phyloP scores from a whole-genome alignment of 2,888 invertebrate species.

The Steinernema hermaphroditum region DNA sequence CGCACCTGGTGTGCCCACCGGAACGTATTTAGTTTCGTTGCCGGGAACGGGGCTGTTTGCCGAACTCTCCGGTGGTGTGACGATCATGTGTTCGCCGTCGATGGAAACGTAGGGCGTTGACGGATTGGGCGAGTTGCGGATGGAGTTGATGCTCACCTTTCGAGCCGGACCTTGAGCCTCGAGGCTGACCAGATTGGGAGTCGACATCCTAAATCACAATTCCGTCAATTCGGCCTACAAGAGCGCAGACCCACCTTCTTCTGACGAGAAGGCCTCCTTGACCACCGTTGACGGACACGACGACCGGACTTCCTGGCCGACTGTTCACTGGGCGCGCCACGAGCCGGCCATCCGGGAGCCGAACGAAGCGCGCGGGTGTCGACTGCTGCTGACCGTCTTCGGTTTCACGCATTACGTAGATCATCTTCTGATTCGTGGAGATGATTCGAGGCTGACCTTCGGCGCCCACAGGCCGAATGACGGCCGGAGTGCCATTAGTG shows the following conservation, averaged over 20 bases:
- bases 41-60: not conserved
- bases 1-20: not conserved
- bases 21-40: conserved; percentile 5
- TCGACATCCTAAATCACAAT: not conserved
- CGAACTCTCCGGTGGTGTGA: not conserved
- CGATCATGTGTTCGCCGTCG: conserved; percentile 11
- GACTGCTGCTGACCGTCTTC: conserved; percentile 8
- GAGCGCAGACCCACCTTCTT: not conserved
- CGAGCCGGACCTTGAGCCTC: not conserved
- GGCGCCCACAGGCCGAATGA: not conserved
- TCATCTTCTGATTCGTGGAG: not conserved
- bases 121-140: not conserved
- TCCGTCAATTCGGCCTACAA: not conserved
- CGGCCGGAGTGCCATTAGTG: not conserved
- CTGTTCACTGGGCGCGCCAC: not conserved
- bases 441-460: not conserved
- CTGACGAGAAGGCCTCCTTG: not conserved
- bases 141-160: not conserved
- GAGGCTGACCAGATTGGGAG: not conserved
- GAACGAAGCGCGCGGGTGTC: not conserved
- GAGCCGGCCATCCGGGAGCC: not conserved
- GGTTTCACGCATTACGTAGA: conserved; percentile 4
- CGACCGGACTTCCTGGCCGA: not conserved
- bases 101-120: not conserved
- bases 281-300: not conserved